Conservation (phyloP, 1,140 invertebrate genomes). For the Luehdorfia chinensis region DNA sequence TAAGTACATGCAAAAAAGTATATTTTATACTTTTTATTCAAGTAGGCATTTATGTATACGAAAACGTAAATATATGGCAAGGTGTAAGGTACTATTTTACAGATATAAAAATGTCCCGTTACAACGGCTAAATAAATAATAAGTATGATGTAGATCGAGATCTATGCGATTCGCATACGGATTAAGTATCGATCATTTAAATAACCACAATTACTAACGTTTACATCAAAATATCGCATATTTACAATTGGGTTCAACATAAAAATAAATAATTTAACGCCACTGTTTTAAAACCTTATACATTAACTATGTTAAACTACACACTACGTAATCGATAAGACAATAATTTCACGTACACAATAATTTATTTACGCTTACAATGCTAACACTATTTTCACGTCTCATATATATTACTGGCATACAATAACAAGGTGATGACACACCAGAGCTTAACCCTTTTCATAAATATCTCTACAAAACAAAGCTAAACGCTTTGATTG, state of each 20-base stretch:
- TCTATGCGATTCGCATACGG: conserved; percentile 49
- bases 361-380: conserved; percentile 65
- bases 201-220: conserved; percentile 67
- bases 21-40: neutral
- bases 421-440: conserved; percentile 41
- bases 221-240: conserved; percentile 68
- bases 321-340: conserved; percentile 59
- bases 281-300: conserved; percentile 68
- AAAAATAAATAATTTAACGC: conserved; percentile 76
- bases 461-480: conserved; percentile 11
- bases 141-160: conserved; percentile 48
- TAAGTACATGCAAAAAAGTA: conserved; percentile 27
- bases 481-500: neutral
- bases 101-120: conserved; percentile 9
- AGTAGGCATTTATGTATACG: conserved; percentile 3
- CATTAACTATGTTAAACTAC: conserved; percentile 63
- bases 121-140: conserved; percentile 34
- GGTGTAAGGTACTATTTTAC: conserved; percentile 15
- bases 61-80: conserved; percentile 14
- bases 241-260: conserved; percentile 72
- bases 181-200: conserved; percentile 60
- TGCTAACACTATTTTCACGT: conserved; percentile 50
- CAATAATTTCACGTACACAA: conserved; percentile 61
- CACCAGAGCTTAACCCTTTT: conserved; percentile 18
- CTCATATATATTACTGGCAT: conserved; percentile 68